Evolutionary conservation across 2,888 invertebrate genomes (phyloP).

Genomic region (Drosophila maculinotata): DNA sequence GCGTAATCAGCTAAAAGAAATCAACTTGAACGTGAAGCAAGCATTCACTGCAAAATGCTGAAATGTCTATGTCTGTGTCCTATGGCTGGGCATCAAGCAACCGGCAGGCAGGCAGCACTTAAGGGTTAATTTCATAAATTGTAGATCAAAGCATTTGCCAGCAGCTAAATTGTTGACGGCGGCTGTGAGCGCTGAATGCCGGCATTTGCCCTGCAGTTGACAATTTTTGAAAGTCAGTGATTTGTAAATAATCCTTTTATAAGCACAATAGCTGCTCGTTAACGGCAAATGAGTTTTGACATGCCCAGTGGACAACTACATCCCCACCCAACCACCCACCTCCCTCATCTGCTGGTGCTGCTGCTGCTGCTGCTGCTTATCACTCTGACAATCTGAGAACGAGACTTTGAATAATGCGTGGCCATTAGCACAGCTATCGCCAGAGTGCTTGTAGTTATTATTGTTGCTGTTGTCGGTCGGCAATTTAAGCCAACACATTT

Average conservation of each 20-base stretch:
- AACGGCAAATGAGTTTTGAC: slow-evolving; percentile 81
- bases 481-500: slow-evolving; percentile 73
- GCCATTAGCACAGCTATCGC: slow-evolving; percentile 71
- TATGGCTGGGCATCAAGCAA: neutral
- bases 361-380: slow-evolving; percentile 56
- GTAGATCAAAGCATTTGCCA: slow-evolving; percentile 76
- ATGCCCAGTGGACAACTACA: slow-evolving; percentile 62
- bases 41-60: slow-evolving; percentile 47
- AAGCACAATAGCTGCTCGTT: slow-evolving; percentile 83
- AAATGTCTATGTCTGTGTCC: slow-evolving; percentile 45
- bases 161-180: slow-evolving; percentile 35
- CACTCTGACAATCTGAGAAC: slow-evolving; percentile 71
- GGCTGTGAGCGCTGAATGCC: slow-evolving; percentile 14
- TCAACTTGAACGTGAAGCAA: slow-evolving; percentile 68
- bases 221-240: slow-evolving; percentile 83
- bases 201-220: slow-evolving; percentile 80
- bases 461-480: slow-evolving; percentile 17
- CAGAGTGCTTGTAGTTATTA: slow-evolving; percentile 28
- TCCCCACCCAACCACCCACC: slow-evolving; percentile 3
- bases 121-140: slow-evolving; percentile 82
- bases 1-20: slow-evolving; percentile 80
- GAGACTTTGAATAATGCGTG: slow-evolving; percentile 76
- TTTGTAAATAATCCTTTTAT: slow-evolving; percentile 84
- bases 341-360: too few species aligned
- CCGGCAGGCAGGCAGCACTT: slow-evolving; percentile 64